Evolutionary conservation across 2,888 invertebrate species (phyloP), one percentile per base, ranked within the genome.

Genomic region (Catocala sponsa): DNA sequence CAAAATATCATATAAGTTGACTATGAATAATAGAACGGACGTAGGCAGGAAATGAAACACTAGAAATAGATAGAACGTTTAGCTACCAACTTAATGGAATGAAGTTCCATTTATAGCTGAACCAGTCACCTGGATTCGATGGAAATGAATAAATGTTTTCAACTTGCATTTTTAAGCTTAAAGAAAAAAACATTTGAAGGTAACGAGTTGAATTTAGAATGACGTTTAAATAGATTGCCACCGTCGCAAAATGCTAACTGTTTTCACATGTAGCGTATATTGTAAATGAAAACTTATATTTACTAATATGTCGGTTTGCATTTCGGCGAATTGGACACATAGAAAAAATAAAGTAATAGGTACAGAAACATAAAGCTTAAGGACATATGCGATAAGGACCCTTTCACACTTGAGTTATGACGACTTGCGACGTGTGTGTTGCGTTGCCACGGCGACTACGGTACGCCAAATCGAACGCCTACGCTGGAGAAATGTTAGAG

Each of bases 1-100:
- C 67, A 74, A 68, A 75, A 79, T 76, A 75, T 72, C 74, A 76
- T 75, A 72, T 76, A 74, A 78, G 72, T 67, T 68, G 79, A 70
- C 71, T 68, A 76, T 83, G 86, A 84, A 87, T 86, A 84, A 87
- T 85, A 81, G 76, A 83, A 62, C 64, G 55, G 55, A 68, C 67
- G 71, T 49, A 65, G 68, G 70, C 69, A 67, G 80, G 76, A 84
- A 84, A 85, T 84, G 78, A 85, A 84, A 82, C 76, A 76, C 75
- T 71, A 72, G 74, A 63, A 78, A 74, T 71, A 74, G 72, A 64
- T 64, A 59, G 59, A 73, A 70, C 50, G 35, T 64, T 67, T 49
- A 32, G 58, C 56, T 68, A 49, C 58, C 51, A 63, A 57, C 48
- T 66, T 67, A 65, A 65, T 74, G 35, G 47, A 70, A 68, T 43